Percentiles rank a stretch among this genome's conserved stretches.
Evolutionary conservation across 2,113 vertebrate species (phyloP).

Genomic region (Platysteira castanea): DNA sequence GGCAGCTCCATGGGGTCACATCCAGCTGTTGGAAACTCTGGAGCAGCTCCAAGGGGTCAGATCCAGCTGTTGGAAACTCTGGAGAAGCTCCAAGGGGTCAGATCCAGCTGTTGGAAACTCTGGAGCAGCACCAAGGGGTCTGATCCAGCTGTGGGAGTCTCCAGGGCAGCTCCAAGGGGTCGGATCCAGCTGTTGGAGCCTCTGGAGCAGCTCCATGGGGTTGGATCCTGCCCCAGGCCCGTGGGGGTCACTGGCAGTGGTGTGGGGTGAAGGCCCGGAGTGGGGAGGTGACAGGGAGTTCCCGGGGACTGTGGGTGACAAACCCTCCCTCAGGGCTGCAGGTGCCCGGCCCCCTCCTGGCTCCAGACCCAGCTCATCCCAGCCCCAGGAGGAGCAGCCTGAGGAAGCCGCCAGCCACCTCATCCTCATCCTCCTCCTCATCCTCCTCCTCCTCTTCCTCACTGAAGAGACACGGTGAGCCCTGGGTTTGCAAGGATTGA

Average conservation of each 20-base stretch:
- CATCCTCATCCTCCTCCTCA: slow-evolving; percentile 3
- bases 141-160: background rate
- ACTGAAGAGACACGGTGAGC: slow-evolving; percentile 69
- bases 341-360: background rate
- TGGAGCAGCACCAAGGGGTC: background rate
- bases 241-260: fast-evolving
- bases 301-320: background rate
- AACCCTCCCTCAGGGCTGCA: slow-evolving; percentile 37
- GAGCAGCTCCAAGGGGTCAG: no score
- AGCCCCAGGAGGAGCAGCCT: slow-evolving; percentile 60
- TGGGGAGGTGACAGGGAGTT: background rate
- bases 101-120: background rate
- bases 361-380: slow-evolving; percentile 40
- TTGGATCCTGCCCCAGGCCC: background rate
- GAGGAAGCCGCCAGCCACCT: slow-evolving; percentile 55
- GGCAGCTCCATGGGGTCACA: background rate
- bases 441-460: background rate
- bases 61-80: background rate
- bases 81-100: background rate
- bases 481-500: background rate
- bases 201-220: background rate
- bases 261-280: fast-evolving
- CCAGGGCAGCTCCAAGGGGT: background rate
- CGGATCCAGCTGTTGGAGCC: no score
- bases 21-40: background rate